Evolutionary conservation across 2,797 vertebrate genomes (phyloP), one percentile per base, ranked within the genome.

Genomic region (Acipenser transmontanus): DNA sequence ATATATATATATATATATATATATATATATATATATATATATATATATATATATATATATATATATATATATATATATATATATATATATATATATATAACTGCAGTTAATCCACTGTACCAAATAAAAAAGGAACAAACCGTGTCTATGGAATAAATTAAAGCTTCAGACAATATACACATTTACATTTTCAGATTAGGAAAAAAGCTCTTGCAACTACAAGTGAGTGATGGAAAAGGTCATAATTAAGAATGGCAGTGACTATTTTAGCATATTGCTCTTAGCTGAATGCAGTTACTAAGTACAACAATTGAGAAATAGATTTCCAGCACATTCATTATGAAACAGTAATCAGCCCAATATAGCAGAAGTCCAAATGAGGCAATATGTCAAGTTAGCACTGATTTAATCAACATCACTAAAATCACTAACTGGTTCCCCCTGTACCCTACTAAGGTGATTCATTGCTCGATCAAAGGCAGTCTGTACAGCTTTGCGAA

Each of bases 391-490:
- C 62, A 74, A 73, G 79, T 17, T 59, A 63, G 61, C 59, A 77
- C 64, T 70, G 64, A 75, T 84, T 87, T 85, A 99, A 89, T 98
- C 97, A 67, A 98, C 87, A 73, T 99, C 97, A 51, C 95, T 99
- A 83, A 98, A 94, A 84, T 98, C 95, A 62, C 95, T 98, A 85
- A 91, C 90, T 47, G 94, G 91, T 79, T 98, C 94, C 69, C 96
- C 96, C 70, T 94, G 95, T 75, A 97, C 95, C 4, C 94, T 86
- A 85, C 90, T 96, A 84, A 95, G 92, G 80, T 99, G 96, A 85
- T 88, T 96, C 91, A 94, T 94, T 77, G 97, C 97, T 0, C 96
- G 93, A 77, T 93, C 93, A 77, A 95, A 99, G 70, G 97, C 97
- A 1, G 94, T 85, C 73, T 94, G 87, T 69, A 99, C 97, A 1